Percentiles rank a stretch among this genome's conserved stretches.
Evolutionary conservation across 2,797 vertebrate species (phyloP).

Genomic region (Poecilia picta): DNA sequence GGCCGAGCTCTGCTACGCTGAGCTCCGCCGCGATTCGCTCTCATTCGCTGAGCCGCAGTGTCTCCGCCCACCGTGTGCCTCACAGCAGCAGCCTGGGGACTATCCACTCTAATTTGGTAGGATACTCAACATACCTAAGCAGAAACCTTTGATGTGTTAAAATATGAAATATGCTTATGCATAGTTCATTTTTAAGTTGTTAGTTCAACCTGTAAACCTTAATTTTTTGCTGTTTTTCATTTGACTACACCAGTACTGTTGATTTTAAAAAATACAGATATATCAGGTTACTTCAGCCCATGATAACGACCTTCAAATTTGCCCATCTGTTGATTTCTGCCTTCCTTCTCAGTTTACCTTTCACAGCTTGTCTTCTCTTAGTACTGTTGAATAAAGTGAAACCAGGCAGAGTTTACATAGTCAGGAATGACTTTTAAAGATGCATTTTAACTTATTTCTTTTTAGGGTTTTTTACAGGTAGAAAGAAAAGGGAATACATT

Average conservation of each 20-base stretch:
- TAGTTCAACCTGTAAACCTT: neutral
- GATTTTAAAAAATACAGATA: conserved; percentile 23
- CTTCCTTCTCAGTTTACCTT: conserved; percentile 55
- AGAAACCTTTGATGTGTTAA: neutral
- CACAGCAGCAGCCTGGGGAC: conserved; percentile 84
- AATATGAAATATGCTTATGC: neutral
- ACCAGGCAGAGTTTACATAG: conserved; percentile 10
- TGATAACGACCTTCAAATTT: conserved; percentile 53
- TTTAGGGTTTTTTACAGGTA: neutral
- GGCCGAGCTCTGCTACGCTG: conserved; percentile 75
- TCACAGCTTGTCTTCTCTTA: conserved; percentile 39
- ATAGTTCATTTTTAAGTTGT: neutral
- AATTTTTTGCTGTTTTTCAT: neutral
- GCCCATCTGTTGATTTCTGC: conserved; percentile 62
- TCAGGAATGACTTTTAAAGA: neutral
- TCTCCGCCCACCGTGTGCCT: conserved; percentile 82
- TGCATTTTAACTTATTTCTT: neutral
- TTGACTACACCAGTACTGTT: neutral
- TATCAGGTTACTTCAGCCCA: conserved; percentile 37
- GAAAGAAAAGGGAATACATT: neutral
- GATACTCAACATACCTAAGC: conserved; percentile 54
- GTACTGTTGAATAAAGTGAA: conserved; percentile 29
- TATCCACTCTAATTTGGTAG: conserved; percentile 86
- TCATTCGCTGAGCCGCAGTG: conserved; percentile 91
- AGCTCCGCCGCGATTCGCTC: conserved; percentile 79